These are phyloP conservation scores for Colinus virginianus DNA, from an alignment of 2,113 vertebrate genomes.

Conservation along the genomic window DNA sequence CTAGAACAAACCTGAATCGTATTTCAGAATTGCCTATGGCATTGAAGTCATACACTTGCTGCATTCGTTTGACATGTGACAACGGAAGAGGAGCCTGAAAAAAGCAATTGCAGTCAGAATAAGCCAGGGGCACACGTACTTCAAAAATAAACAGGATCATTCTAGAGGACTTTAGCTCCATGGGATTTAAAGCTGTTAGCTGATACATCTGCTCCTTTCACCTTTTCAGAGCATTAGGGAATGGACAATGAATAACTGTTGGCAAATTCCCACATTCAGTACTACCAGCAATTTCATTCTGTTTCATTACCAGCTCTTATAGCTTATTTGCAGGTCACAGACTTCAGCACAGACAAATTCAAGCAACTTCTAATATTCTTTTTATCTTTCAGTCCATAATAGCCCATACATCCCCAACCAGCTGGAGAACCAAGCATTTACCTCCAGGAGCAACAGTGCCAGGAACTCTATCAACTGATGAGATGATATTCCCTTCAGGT, in stretches of 20 bases:
- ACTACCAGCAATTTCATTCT: neutral
- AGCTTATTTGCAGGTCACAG: neutral
- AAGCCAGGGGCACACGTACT: neutral
- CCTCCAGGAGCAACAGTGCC: conserved; percentile 88
- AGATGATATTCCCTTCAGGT: conserved; percentile 89
- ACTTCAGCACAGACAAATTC: neutral
- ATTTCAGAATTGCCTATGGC: conserved; percentile 90
- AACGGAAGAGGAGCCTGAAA: conserved; percentile 87
- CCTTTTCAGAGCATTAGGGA: neutral
- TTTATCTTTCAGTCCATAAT: neutral
- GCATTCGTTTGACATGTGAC: conserved; percentile 90
- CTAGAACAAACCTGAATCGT: conserved; percentile 84
- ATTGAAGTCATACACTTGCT: conserved; percentile 91
- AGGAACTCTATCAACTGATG: conserved; percentile 93
- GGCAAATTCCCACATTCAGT: neutral
- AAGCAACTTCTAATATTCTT: neutral
- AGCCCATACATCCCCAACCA: fast-evolving
- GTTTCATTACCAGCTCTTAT: neutral
- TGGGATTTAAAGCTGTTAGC: neutral
- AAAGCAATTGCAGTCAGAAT: conserved; percentile 15
- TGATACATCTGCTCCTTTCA: neutral
- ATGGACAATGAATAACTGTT: neutral
- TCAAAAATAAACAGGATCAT: neutral
- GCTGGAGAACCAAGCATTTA: conserved; percentile 61
- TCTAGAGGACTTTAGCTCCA: neutral